Conservation (phyloP, 2,888 invertebrate species). For the Catotricha subobsoleta region DNA sequence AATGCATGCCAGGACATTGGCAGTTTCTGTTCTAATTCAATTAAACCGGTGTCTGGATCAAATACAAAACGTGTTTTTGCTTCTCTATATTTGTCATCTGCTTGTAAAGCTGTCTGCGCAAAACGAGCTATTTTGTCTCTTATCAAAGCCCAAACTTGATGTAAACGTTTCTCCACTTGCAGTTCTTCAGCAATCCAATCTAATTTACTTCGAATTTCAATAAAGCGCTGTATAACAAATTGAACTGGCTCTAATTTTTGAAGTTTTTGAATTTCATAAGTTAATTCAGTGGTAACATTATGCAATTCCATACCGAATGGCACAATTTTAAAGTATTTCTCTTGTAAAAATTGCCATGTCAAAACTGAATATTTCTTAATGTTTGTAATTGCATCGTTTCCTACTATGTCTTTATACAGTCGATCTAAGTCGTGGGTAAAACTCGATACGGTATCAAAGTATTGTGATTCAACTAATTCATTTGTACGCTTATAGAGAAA, state of each 20-base stretch:
- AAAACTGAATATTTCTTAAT: constrained; percentile 55
- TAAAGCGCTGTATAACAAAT: constrained; percentile 34
- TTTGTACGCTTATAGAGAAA: constrained; percentile 64
- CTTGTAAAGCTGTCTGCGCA: constrained; percentile 60
- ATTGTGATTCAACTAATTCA: constrained; percentile 62
- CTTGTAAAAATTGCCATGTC: constrained; percentile 45
- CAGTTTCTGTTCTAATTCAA: constrained; percentile 67
- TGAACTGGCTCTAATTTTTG: constrained; percentile 41
- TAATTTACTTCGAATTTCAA: constrained; percentile 42
- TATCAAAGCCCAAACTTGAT: constrained; percentile 42
- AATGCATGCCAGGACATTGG: constrained; percentile 87
- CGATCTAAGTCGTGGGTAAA: constrained; percentile 65
- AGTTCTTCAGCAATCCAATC: constrained; percentile 63
- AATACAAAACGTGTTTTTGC: constrained; percentile 77
- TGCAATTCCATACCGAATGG: constrained; percentile 50
- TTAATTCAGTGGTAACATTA: constrained; percentile 42
- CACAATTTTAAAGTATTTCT: constrained; percentile 45
- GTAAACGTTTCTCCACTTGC: constrained; percentile 48
- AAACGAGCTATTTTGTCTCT: constrained; percentile 53
- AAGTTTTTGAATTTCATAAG: constrained; percentile 40
- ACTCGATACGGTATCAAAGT: constrained; percentile 61
- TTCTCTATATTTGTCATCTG: constrained; percentile 60
- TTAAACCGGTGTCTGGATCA: constrained; percentile 57
- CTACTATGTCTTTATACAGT: constrained; percentile 57
- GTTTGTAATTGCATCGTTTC: constrained; percentile 60